A percentile compares a stretch with the other conserved stretches of the same genome.
phyloP scores from a whole-genome alignment of 2,113 vertebrate species.

The Onychostoma macrolepis region DNA sequence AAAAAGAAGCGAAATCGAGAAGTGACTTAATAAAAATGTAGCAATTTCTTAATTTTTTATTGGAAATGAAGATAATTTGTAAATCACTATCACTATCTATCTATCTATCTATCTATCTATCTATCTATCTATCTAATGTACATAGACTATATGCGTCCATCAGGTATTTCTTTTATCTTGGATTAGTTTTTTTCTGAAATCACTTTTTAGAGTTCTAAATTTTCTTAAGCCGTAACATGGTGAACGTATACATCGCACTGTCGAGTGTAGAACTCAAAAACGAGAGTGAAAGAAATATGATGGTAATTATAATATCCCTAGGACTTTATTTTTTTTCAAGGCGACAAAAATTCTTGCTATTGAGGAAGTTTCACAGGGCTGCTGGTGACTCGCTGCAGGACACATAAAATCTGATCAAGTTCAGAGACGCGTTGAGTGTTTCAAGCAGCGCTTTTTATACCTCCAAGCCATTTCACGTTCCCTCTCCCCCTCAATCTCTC shows the following conservation, averaged over 20 bases:
- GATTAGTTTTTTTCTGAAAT: not conserved
- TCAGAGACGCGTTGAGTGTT: constrained; percentile 91
- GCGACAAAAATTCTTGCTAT: constrained; percentile 78
- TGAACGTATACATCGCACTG: constrained; percentile 76
- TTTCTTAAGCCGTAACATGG: constrained; percentile 53
- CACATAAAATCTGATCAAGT: constrained; percentile 97
- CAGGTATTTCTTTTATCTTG: not conserved
- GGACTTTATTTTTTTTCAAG: constrained; percentile 72
- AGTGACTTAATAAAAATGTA: not conserved
- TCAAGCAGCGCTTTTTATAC: constrained; percentile 91
- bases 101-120: constrained; percentile 49
- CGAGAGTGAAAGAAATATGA: constrained; percentile 85
- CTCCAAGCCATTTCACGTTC: constrained; percentile 83
- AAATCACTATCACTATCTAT: constrained; percentile 2
- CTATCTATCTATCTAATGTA: constrained; percentile 56
- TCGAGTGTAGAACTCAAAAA: constrained; percentile 77
- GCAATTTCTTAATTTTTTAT: too few species aligned
- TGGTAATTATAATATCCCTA: constrained; percentile 87
- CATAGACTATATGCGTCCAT: not conserved
- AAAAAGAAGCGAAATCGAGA: not conserved
- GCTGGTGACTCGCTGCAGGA: constrained; percentile 92
- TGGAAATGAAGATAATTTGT: too few species aligned
- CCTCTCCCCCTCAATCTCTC: constrained; percentile 78
- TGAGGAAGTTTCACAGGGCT: constrained; percentile 82
- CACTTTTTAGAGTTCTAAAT: not conserved